Base-by-base conservation (phyloP, 1,140 invertebrate genomes). In the Eriosoma lanigerum region DNA sequence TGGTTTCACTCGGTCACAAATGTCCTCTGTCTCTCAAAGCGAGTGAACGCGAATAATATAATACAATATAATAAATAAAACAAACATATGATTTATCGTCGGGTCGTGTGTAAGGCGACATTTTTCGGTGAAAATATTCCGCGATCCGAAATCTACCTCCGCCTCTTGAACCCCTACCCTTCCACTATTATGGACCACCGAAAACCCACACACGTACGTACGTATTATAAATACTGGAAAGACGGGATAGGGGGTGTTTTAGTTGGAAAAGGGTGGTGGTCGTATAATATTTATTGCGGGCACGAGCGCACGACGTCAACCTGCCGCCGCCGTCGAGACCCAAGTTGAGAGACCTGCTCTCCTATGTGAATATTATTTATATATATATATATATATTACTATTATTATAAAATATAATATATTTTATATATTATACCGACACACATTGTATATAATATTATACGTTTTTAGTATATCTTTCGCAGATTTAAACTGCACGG, bases 381-480 rank as follows among this genome's bases (percentile, higher is more conserved):
- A 60, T 60, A 60, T 19, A 62, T 32, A 64, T 38, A 64, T 32
- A 66, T 66, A 38, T 9, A 21, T 58, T 38, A 38, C 32, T 38
- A 38, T 38, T 38, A 38, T 38, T 38, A 38, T 38, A 38, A 38
- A 38, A 38, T 38, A 38, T 38, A n/a, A n/a, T n/a, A 60, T 60
- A 60, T 60, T 13, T 17, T 60, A 60, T 60, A 29, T 26, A 26
- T 26, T 13, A 26, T 13, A 19, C 19, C 17, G 17, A 19, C 50
- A 2, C 52, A n/a, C 52, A 21, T 54, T 3, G 19, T n/a, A n/a
- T 38, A 8, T 54, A 21, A 54, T 54, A 54, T 6, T 29, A 29
- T 75, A 75, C 72, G 72, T 75, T 75, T 75, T 52, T 21, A 56
- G 72, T 75, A 21, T 75, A 72, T 50, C 68, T 48, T 72, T 72